Conservation (phyloP, 2,888 invertebrate genomes). For the Adela reaumurella region DNA sequence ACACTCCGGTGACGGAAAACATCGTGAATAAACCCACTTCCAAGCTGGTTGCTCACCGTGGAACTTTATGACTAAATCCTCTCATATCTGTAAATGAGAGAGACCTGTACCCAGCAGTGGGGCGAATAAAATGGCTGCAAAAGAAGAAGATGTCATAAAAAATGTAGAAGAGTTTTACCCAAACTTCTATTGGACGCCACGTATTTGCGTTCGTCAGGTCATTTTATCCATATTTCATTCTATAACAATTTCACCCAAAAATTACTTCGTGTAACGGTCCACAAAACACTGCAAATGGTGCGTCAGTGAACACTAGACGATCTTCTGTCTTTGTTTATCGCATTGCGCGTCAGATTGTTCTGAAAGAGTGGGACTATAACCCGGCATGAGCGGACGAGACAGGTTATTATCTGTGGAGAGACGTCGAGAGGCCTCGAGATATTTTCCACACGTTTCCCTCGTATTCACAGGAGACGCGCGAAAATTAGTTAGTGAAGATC, state of each 20-base stretch:
- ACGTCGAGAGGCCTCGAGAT: conserved; percentile 39
- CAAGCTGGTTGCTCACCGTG: too few relatives aligned
- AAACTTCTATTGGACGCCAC: too few relatives aligned
- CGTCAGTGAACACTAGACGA: conserved; percentile 48
- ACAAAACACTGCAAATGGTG: conserved; percentile 51
- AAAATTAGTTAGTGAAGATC: conserved; percentile 54
- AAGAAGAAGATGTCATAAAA: too few relatives aligned
- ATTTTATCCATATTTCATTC: conserved; percentile 22
- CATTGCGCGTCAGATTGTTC: conserved; percentile 3
- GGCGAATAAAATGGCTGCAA: too few relatives aligned
- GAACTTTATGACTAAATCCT: too few relatives aligned
- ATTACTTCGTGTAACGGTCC: conserved; percentile 49
- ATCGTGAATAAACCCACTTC: too few relatives aligned
- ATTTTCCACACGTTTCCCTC: conserved; percentile 52
- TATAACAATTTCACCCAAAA: conserved; percentile 43
- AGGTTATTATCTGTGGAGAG: conserved; percentile 50
- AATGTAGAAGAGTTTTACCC: too few relatives aligned
- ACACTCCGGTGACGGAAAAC: too few relatives aligned
- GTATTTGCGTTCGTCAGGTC: background rate
- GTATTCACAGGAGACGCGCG: conserved; percentile 50
- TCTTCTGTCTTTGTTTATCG: conserved; percentile 26
- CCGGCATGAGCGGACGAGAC: conserved; percentile 28
- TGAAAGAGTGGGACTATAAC: background rate
- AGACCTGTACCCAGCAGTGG: too few relatives aligned
- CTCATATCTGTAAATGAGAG: too few relatives aligned